Base-by-base conservation (phyloP, 2,797 vertebrate species). In the Gymnoscopelus microlampas region DNA sequence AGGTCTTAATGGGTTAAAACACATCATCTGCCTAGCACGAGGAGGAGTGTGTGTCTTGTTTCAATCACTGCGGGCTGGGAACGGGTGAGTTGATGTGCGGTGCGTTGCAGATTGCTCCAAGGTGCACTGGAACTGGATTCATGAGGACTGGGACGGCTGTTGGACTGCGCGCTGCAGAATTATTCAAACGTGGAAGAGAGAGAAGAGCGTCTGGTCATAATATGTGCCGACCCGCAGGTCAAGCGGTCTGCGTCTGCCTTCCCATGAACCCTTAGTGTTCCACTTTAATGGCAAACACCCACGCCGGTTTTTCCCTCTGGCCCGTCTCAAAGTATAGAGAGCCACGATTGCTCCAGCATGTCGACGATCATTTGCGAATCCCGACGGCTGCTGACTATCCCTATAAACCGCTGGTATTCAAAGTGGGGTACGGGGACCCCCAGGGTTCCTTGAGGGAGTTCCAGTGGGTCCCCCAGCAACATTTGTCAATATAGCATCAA, bases 51-150 rank as follows among this genome's bases (percentile, higher is more conserved):
- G 66, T 85, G 87, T 71, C 74, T 80, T 87, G 81, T 81, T 86
- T 75, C 82, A 86, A 87, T 89, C 76, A 73, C 32, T 7, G 19
- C 60, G 50, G 6, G 13, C 60, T 53, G 6, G 12, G 53, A 54
- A 63, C 9, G 70, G 82, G 70, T 68, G 76, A 82, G 80, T 79
- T 78, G 77, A 80, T 74, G 74, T 65, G 62, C 75, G 68, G 70
- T 73, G 79, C 26, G 26, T 29, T 19, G 5, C 68, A 84, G 84
- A 87, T 85, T 89, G 86, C 53, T 87, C 63, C 81, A 87, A 87
- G 73, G 70, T 89, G 87, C 77, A 81, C 53, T 72, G 72, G 29
- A 60, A 66, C 67, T 29, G 0, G 66, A 78, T 77, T 48, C 68
- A 55, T 55, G 65, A 29, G 26, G 26, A 3, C 26, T 3, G 26